These are phyloP conservation scores for Philopedon plagiatum DNA, from an alignment of 2,888 invertebrate genomes.

Conservation along the genomic window DNA sequence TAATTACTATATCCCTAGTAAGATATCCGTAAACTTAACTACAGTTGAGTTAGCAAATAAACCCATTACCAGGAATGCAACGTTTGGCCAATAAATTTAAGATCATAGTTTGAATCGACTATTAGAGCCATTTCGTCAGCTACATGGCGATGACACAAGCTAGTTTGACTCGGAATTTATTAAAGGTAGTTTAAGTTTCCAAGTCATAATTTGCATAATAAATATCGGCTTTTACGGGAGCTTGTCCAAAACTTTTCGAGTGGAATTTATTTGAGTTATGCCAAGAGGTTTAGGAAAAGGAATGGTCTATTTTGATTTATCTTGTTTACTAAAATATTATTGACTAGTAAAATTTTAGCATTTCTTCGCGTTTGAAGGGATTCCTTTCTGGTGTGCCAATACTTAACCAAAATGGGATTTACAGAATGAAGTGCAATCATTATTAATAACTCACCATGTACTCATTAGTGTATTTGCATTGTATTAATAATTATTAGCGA, in stretches of 20 bases:
- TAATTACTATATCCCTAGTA: conserved; percentile 29
- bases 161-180: conserved; percentile 27
- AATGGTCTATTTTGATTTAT: too few relatives aligned
- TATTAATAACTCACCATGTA: too few relatives aligned
- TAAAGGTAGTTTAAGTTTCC: conserved; percentile 31
- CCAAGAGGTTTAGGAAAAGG: not conserved
- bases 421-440: too few relatives aligned
- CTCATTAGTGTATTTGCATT: too few relatives aligned
- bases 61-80: conserved; percentile 46
- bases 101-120: conserved; percentile 47
- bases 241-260: not conserved
- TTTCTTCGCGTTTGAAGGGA: too few relatives aligned
- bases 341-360: too few relatives aligned
- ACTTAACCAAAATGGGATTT: too few relatives aligned
- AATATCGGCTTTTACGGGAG: not conserved
- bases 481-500: too few relatives aligned
- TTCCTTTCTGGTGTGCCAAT: too few relatives aligned
- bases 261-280: not conserved
- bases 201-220: conserved; percentile 10
- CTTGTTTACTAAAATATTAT: too few relatives aligned
- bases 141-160: conserved; percentile 45
- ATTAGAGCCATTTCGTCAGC: conserved; percentile 47
- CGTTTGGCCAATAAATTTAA: conserved; percentile 46
- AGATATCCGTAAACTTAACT: conserved; percentile 42
- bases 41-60: conserved; percentile 46